Evolutionary conservation across 2,888 invertebrate genomes (phyloP), one percentile per base, ranked within the genome.

Genomic region (Mongoloraphidia duomilia): DNA sequence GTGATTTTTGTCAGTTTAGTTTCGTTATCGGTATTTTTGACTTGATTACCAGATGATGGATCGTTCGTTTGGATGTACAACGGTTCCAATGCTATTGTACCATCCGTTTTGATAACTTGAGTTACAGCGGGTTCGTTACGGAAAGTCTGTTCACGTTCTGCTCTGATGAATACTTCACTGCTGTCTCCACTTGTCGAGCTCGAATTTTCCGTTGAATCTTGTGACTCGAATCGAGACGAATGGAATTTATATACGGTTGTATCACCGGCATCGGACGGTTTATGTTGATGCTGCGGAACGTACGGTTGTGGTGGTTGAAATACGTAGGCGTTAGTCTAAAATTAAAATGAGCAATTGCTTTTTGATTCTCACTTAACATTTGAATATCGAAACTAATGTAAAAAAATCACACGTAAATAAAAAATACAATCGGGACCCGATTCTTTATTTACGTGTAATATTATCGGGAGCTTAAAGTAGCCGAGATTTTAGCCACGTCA

Each of bases 211-310:
- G 46, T 43, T 1, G 49, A 47, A 49, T 65, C 65, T 50, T 63
- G 64, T 43, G 61, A 62, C 45, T 68, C 69, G 46, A 67, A 11
- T 66, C 68, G 26, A 68, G 67, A 54, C 68, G 69, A 33, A 67
- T 67, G 56, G 68, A 68, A 52, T 67, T 64, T 6, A 68, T 26
- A 26, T 6, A 26, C 26, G 26, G 26, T 26, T 6, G 66, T 65
- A 33, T 65, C 58, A 54, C 65, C 66, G 10, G 65, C 65, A 55
- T 67, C 67, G 35, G 64, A 51, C 3, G 65, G 65, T 55, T 61
- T 61, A 50, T 64, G 63, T 46, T 64, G 63, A 26, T 26, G 26
- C 6, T 26, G 26, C 26, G 26, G 6, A 26, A 26, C 41, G 43
- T 11, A 44, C 37, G 8, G 50, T 46, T n/a, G 46, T 47, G 9